A percentile compares a stretch with the other conserved stretches of the same genome.
Evolutionary conservation across 2,888 invertebrate species (phyloP).

Genomic region (Entomobrya proxima): DNA sequence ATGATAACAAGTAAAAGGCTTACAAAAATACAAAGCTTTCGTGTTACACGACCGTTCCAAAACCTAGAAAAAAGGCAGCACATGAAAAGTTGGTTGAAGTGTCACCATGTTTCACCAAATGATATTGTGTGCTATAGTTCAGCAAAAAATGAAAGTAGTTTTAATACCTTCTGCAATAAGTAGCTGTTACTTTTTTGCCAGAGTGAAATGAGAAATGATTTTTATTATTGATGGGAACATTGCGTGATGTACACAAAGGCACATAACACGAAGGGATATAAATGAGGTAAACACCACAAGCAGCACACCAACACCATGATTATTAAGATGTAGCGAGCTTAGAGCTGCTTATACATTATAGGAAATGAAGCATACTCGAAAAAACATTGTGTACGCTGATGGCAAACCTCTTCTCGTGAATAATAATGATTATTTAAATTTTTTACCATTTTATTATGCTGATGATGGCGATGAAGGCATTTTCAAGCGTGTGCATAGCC

Average conservation of each 20-base stretch:
- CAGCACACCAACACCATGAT: background rate
- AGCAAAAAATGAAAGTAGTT: no score
- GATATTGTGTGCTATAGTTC: no score
- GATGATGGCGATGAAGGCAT: background rate
- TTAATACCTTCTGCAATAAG: no score
- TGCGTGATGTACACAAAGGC: constrained; percentile 47
- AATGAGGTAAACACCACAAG: background rate
- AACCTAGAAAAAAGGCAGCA: background rate
- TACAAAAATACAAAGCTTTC: no score
- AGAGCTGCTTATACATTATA: no score
- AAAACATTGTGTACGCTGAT: background rate
- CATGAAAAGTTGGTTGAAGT: background rate
- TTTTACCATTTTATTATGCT: constrained; percentile 4
- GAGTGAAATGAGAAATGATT: constrained; percentile 21
- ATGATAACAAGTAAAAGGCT: no score
- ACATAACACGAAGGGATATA: background rate
- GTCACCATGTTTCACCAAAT: background rate
- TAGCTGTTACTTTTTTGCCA: background rate
- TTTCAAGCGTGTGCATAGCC: constrained; percentile 9
- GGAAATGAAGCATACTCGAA: background rate
- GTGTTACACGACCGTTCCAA: background rate
- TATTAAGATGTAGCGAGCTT: no score
- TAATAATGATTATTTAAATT: constrained; percentile 27
- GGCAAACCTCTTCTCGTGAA: constrained; percentile 25
- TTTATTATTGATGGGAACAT: constrained; percentile 62